Evolutionary conservation across 92 coral and sea anemone species (phyloP).

Genomic region (Zoanthus gigantus): DNA sequence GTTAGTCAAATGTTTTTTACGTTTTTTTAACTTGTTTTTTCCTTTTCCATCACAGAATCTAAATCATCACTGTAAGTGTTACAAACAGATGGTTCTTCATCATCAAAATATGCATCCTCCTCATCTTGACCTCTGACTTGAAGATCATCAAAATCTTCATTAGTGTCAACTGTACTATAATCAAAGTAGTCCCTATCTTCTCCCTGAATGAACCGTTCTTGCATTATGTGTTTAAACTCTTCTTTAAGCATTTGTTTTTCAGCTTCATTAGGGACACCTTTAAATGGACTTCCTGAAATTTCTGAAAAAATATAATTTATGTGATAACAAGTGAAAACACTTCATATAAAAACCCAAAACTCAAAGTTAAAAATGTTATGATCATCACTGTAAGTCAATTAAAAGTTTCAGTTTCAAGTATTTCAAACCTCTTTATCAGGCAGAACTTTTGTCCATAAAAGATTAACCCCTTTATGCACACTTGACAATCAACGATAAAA

Average conservation of each 20-base stretch:
- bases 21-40: background rate
- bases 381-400: no score
- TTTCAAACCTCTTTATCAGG: no score
- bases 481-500: no score
- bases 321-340: background rate
- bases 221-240: conserved; percentile 91
- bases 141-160: conserved; percentile 92
- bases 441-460: no score
- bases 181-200: conserved; percentile 91
- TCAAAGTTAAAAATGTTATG: no score
- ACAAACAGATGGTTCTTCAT: conserved; percentile 64
- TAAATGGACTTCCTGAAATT: conserved; percentile 73
- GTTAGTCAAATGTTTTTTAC: no score
- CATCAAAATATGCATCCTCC: conserved; percentile 93
- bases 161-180: conserved; percentile 83
- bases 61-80: conserved; percentile 22
- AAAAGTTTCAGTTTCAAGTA: no score
- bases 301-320: conserved; percentile 43
- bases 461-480: no score
- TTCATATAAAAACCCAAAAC: background rate
- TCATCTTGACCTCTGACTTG: conserved; percentile 80
- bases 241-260: conserved; percentile 82
- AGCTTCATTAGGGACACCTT: conserved; percentile 80
- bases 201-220: conserved; percentile 88
- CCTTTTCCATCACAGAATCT: conserved; percentile 35